Conservation (phyloP, 2,113 vertebrate genomes). For the Cariama cristata region DNA sequence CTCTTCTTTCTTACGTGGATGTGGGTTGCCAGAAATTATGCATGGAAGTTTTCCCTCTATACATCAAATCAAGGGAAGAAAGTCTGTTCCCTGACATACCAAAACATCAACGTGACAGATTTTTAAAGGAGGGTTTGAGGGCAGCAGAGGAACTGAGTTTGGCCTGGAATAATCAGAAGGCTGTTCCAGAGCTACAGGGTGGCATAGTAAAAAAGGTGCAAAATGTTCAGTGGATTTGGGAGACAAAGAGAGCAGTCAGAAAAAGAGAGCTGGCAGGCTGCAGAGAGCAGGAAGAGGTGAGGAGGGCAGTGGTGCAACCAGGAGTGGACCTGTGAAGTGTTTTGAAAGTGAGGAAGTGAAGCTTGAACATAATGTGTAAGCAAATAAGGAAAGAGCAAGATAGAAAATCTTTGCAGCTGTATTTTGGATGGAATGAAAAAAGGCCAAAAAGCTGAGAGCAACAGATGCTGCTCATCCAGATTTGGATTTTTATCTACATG, state of each 20-base stretch:
- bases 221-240: background rate
- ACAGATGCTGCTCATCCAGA: background rate
- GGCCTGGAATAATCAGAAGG: background rate
- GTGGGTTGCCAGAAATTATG: background rate
- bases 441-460: background rate
- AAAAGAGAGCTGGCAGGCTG: background rate
- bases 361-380: background rate
- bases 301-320: background rate
- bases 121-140: slow-evolving; percentile 4
- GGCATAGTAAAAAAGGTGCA: background rate
- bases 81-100: background rate
- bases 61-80: background rate
- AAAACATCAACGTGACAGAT: background rate
- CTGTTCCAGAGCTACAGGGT: slow-evolving; percentile 35
- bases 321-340: background rate
- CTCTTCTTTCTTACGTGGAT: background rate
- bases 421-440: background rate
- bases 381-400: background rate
- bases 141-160: background rate
- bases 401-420: background rate
- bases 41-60: background rate
- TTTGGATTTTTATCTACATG: background rate
- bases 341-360: background rate
- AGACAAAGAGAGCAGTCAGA: slow-evolving; percentile 18
- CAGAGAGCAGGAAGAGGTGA: slow-evolving; percentile 7